phyloP scores from a whole-genome alignment of 2,113 vertebrate genomes.

The Prunella fulvescens region DNA sequence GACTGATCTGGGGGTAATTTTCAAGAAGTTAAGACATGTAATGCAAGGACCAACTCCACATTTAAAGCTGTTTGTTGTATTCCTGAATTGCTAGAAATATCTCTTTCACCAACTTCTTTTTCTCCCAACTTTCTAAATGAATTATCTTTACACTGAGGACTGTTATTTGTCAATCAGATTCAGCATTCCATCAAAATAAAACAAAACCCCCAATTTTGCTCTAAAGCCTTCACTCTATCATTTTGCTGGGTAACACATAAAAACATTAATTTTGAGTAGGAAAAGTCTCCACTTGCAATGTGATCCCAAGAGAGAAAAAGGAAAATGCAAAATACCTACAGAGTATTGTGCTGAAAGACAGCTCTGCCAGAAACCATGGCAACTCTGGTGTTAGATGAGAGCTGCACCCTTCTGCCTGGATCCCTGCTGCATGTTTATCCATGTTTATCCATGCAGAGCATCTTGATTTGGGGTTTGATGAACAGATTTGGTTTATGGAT shows the following conservation, averaged over 20 bases:
- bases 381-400: neutral
- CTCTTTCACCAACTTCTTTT: neutral
- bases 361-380: conserved; percentile 44
- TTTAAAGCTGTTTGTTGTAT: neutral
- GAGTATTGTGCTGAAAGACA: neutral
- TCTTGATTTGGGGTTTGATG: rapidly evolving
- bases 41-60: neutral
- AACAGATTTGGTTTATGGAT: neutral
- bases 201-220: neutral
- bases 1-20: neutral
- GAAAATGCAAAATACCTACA: neutral
- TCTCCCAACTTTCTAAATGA: neutral
- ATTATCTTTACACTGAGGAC: neutral
- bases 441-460: neutral
- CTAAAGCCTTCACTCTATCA: neutral
- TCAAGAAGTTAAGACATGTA: neutral
- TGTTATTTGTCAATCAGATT: neutral
- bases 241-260: neutral
- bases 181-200: neutral
- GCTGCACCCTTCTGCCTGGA: neutral
- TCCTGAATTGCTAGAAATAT: neutral
- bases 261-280: neutral
- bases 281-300: neutral
- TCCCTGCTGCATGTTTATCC: neutral
- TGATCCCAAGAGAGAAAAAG: neutral